These are phyloP conservation scores for Oncorhynchus tshawytscha DNA, from an alignment of 2,113 vertebrate species.

Conservation along the genomic window DNA sequence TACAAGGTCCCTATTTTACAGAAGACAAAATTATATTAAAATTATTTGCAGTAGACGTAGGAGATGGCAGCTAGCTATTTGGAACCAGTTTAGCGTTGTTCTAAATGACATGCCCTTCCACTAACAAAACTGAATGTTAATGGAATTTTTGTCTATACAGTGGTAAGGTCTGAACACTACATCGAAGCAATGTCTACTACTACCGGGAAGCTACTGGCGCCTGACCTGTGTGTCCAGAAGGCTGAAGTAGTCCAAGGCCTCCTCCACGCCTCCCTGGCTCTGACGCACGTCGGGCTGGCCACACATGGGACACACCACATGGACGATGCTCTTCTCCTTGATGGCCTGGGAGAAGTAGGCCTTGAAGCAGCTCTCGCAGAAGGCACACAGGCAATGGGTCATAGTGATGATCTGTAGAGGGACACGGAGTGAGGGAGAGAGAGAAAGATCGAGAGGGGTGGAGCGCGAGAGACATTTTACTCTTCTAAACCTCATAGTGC, in stretches of 20 bases:
- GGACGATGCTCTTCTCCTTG: conserved; percentile 70
- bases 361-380: conserved; percentile 75
- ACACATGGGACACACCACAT: conserved; percentile 74
- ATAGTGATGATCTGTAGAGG: conserved; percentile 71
- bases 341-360: conserved; percentile 71
- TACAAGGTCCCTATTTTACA: too few species aligned
- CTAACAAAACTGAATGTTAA: too few species aligned
- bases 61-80: too few species aligned
- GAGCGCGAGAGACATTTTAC: too few species aligned
- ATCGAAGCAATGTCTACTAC: not conserved
- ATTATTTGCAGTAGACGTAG: too few species aligned
- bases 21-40: too few species aligned
- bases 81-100: too few species aligned
- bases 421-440: not conserved
- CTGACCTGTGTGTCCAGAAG: conserved; percentile 77
- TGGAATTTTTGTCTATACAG: too few species aligned
- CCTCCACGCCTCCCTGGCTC: conserved; percentile 52
- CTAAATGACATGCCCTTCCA: too few species aligned
- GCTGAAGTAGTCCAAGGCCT: conserved; percentile 74
- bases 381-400: conserved; percentile 76
- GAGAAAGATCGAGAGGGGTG: too few species aligned
- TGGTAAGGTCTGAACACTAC: not conserved
- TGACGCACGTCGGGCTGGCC: conserved; percentile 61
- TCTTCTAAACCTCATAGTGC: too few species aligned
- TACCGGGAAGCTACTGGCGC: not conserved